phyloP scores from a whole-genome alignment of 1,140 invertebrate species.

The Plutomurus gul region DNA sequence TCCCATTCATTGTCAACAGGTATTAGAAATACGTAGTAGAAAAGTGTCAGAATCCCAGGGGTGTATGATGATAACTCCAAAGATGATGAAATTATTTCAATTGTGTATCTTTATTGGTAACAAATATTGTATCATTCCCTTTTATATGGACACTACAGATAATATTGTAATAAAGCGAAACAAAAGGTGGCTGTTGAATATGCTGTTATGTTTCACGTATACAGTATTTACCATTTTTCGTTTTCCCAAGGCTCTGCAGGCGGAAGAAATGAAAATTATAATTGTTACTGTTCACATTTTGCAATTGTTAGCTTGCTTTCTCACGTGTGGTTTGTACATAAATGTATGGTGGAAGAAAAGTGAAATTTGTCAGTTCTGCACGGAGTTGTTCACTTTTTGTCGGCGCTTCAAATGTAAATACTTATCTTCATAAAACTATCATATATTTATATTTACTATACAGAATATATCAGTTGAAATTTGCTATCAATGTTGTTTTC shows the following conservation, averaged over 20 bases:
- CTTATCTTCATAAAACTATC: neutral
- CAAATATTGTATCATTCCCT: too few relatives aligned
- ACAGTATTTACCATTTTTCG: neutral
- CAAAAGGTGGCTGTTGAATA: neutral
- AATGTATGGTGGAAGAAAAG: neutral
- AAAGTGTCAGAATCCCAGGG: too few relatives aligned
- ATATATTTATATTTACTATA: too few relatives aligned
- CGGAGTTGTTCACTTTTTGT: neutral
- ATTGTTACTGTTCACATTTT: neutral
- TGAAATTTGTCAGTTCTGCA: neutral
- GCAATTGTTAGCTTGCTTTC: neutral
- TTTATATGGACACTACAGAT: neutral
- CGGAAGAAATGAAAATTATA: too few relatives aligned
- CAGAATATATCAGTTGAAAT: too few relatives aligned
- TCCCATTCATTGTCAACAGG: too few relatives aligned
- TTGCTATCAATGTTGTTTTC: too few relatives aligned
- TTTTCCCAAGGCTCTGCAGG: neutral
- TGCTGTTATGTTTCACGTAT: neutral
- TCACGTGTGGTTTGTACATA: neutral
- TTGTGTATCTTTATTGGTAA: too few relatives aligned
- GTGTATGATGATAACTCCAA: too few relatives aligned
- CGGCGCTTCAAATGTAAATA: neutral
- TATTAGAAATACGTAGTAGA: too few relatives aligned
- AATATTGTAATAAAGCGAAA: neutral
- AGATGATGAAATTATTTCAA: too few relatives aligned